Base-by-base conservation (phyloP, 2,888 invertebrate genomes). In the Drosophila infuscata region DNA sequence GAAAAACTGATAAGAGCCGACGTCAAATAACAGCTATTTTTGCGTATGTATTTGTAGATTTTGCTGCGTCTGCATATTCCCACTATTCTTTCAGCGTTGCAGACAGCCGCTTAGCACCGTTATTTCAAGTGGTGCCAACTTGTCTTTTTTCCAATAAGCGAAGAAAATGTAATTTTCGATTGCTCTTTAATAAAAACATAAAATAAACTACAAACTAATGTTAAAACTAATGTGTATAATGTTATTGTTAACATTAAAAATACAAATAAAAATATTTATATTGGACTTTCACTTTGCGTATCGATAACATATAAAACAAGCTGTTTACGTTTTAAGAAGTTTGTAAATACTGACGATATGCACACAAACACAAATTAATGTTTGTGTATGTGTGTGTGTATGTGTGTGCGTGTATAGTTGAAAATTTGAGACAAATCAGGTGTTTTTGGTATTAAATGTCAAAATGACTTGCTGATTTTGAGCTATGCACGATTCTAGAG, bases 1-100 rank as follows among this genome's bases (percentile, higher is more conserved):
- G 52, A 62, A 48, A 67, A 62, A 63, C 12, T 58, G 64, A 69
- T 62, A 69, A 63, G 65, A 30, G 9, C 38, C 64, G 59, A 51
- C 35, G 20, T 20, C 43, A 20, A 63, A 53, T 48, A 66, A 66
- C 46, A 66, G 49, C 35, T 57, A 29, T 35, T 20, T 74, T 67
- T 46, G 46, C 20, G 12, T 20, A 12, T 20, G 20, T 7, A 12
- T 25, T 46, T 46, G 15, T 2, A 46, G 7, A 46, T 25, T 25
- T 8, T 25, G 46, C 46, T 46, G 25, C 3, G 15, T 25, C 46
- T 15, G 46, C 25, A 46, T 15, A 46, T 25, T 46, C 25, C 8
- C 7, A 4, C 3, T 46, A 15, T 46, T 25, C 8, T 15, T 15
- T 25, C 15, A 46, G 46, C 7, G 2, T 25, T 46, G 2, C 8